phyloP scores from a whole-genome alignment of 1,140 invertebrate genomes.

The Gerris buenoi region DNA sequence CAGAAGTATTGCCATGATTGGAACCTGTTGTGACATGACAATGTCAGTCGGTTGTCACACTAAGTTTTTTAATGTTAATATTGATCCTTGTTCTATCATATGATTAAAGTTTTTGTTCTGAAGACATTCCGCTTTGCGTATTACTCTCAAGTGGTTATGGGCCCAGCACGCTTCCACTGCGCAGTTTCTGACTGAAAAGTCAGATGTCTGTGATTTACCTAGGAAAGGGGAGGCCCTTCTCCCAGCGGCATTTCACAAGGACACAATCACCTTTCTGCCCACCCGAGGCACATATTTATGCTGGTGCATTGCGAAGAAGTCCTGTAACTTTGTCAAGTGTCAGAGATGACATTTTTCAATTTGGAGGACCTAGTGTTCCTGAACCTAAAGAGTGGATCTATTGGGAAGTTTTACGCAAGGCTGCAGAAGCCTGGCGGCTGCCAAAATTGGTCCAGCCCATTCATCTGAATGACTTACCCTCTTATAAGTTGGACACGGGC shows the following conservation, averaged over 20 bases:
- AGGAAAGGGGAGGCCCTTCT: background rate
- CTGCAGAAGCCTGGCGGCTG: background rate
- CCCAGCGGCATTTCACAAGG: background rate
- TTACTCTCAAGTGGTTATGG: too few species aligned
- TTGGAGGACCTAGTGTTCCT: background rate
- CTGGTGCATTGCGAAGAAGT: background rate
- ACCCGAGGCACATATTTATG: background rate
- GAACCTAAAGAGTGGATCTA: background rate
- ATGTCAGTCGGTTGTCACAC: too few species aligned
- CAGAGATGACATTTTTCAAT: constrained; percentile 1
- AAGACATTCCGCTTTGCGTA: too few species aligned
- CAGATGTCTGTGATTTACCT: background rate
- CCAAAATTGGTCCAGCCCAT: background rate
- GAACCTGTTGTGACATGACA: too few species aligned
- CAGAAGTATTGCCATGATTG: too few species aligned
- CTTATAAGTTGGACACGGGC: background rate
- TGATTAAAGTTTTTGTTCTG: too few species aligned
- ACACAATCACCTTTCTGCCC: background rate
- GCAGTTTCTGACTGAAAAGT: background rate
- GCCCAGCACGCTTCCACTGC: too few species aligned
- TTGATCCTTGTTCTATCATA: too few species aligned
- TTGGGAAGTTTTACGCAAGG: background rate
- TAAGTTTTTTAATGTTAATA: too few species aligned
- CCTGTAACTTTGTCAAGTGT: background rate
- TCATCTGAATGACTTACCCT: background rate